Conservation (phyloP, 2,797 vertebrate species). For the Microchirus variegatus region DNA sequence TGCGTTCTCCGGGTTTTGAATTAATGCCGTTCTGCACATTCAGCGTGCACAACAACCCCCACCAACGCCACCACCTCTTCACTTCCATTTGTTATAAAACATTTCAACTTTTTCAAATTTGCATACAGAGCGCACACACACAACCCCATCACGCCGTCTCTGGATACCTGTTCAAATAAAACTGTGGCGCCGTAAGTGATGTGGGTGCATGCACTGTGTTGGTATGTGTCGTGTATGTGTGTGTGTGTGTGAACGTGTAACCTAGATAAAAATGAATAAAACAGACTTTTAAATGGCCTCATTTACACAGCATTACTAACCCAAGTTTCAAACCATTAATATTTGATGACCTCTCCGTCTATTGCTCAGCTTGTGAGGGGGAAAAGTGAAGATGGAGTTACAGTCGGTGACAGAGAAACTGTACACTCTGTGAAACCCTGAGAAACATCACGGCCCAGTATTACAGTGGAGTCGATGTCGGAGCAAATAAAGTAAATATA, state of each 20-base stretch:
- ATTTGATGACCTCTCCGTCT: constrained; percentile 76
- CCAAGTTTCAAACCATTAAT: constrained; percentile 80
- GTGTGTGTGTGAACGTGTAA: constrained; percentile 67
- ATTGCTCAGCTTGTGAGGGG: constrained; percentile 61
- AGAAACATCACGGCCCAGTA: constrained; percentile 14
- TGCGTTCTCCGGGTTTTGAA: constrained; percentile 62
- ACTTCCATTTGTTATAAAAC: constrained; percentile 67
- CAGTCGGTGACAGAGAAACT: constrained; percentile 44
- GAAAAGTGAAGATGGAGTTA: constrained; percentile 19
- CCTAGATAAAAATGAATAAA: constrained; percentile 83
- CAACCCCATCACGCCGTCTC: constrained; percentile 70
- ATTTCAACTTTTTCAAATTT: constrained; percentile 74
- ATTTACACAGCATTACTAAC: constrained; percentile 81
- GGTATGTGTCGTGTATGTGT: constrained; percentile 22
- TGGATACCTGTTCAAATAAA: constrained; percentile 76
- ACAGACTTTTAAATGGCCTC: constrained; percentile 83
- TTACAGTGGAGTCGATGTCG: constrained; percentile 9
- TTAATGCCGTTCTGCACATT: constrained; percentile 70
- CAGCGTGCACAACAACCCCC: constrained; percentile 67
- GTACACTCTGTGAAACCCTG: constrained; percentile 20
- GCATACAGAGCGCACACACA: constrained; percentile 74
- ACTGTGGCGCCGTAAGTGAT: constrained; percentile 57
- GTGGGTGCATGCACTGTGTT: constrained; percentile 38
- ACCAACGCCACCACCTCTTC: too few species aligned
- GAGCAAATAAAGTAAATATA: too few species aligned